Percentiles rank a stretch among this genome's conserved stretches.
These are phyloP conservation scores for Nasonia longicornis DNA, from an alignment of 1,140 invertebrate genomes.

Conservation along the genomic window DNA sequence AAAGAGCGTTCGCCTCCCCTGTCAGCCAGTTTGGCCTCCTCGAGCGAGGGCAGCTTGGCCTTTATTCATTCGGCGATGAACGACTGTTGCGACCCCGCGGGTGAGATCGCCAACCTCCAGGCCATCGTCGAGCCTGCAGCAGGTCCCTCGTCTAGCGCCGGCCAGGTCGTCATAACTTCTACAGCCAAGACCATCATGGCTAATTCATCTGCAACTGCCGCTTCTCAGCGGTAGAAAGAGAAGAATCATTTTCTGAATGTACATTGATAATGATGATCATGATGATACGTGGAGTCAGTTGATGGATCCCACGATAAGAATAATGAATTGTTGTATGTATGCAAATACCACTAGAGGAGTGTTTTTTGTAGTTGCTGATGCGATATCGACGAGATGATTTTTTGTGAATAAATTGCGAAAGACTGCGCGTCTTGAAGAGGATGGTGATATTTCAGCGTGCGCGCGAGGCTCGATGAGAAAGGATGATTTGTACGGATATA, in stretches of 20 bases:
- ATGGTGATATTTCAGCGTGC: background rate
- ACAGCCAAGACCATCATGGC: background rate
- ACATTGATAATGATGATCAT: slow-evolving; percentile 5
- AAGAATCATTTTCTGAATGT: background rate
- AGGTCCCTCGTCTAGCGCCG: slow-evolving; percentile 44
- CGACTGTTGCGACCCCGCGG: slow-evolving; percentile 64
- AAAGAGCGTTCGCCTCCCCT: slow-evolving; percentile 66
- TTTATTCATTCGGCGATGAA: slow-evolving; percentile 65
- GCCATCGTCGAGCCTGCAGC: slow-evolving; percentile 65
- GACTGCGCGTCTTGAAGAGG: background rate
- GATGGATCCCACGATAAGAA: background rate
- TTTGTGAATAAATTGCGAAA: slow-evolving; percentile 23
- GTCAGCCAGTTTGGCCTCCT: slow-evolving; percentile 66
- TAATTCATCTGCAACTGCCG: background rate
- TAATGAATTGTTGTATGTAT: background rate
- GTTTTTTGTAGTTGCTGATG: background rate
- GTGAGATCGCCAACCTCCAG: slow-evolving; percentile 66
- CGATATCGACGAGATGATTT: background rate
- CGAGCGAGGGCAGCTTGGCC: slow-evolving; percentile 66
- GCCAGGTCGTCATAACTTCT: background rate
- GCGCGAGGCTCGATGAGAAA: background rate
- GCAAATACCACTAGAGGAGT: background rate
- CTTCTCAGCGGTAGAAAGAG: slow-evolving; percentile 24
- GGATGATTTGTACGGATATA: background rate
- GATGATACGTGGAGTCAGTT: background rate